A percentile compares a stretch with the other conserved stretches of the same genome.
Conservation (phyloP, 2,797 vertebrate genomes). For the Lateolabrax maculatus region DNA sequence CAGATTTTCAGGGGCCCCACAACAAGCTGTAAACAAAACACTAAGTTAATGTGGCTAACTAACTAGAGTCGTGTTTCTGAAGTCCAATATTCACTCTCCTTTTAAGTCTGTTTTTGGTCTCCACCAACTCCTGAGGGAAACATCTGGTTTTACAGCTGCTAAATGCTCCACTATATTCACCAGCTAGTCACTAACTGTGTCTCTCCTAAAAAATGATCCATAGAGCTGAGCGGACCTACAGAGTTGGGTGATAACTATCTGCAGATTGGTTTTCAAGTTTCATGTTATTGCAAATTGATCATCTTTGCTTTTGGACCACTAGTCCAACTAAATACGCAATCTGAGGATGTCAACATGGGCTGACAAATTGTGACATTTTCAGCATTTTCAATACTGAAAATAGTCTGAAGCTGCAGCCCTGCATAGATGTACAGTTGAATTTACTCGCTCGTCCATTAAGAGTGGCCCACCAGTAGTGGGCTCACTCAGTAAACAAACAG, state of each 20-base stretch:
- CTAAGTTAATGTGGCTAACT: background rate
- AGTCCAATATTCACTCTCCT: background rate
- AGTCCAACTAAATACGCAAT: background rate
- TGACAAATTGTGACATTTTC: background rate
- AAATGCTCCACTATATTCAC: background rate
- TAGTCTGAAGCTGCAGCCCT: conserved; percentile 1
- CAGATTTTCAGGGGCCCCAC: background rate
- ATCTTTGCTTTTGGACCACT: background rate
- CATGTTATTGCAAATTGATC: background rate
- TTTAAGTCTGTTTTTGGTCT: background rate
- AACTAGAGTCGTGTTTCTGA: background rate
- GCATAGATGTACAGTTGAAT: conserved; percentile 36
- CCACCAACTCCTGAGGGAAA: background rate
- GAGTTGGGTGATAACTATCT: background rate
- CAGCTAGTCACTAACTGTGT: background rate
- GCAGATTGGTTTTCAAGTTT: background rate
- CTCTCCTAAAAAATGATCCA: background rate
- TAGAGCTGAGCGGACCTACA: background rate
- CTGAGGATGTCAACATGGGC: background rate
- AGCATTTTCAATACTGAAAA: background rate
- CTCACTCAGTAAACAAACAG: conserved; percentile 75
- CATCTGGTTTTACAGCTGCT: rapidly evolving
- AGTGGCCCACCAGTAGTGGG: conserved; percentile 59
- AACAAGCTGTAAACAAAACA: background rate
- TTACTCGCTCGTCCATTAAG: conserved; percentile 35